Base-by-base conservation (phyloP, 2,888 invertebrate species). In the Ophonus ardosiacus region DNA sequence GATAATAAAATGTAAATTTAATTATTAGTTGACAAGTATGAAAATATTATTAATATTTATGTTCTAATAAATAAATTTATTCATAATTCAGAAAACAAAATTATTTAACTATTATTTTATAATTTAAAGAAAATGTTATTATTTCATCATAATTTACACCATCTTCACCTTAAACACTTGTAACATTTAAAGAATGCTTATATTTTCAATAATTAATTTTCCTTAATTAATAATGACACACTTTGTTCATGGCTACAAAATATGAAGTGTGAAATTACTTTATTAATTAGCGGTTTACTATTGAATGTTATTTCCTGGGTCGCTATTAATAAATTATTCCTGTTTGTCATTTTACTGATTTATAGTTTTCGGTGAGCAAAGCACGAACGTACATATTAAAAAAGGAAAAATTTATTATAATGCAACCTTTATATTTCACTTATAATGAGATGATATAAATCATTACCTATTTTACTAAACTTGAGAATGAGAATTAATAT, bases 291-390 rank as follows among this genome's bases (percentile, higher is more conserved):
- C 38, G 38, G 24, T 31, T 13, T 15, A 68, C 24, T 38, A 40
- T 38, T 63, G 24, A 68, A 68, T 68, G 68, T 31, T 68, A 68
- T 68, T 68, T 68, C 68, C 68, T 68, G 68, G 31, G n/a, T 68
- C 1, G n/a, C 15, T 2, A 24, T n/a, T 31, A 68, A 38, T 68
- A 68, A 68, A 40, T 68, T 68, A 68, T 68, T 7, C 6, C n/a
- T 68, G 68, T 68, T 68, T 68, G 68, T 68, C 68, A 68, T 68
- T 68, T 68, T 4, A n/a, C 31, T 68, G 68, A 68, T 38, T 38
- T 68, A 68, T 40, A 7, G 38, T 68, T 68, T 68, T 68, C 68
- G n/a, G 68, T 68, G 0, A 68, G 38, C 68, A 31, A 24, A n/a
- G 15, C 15, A 31, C 38, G n/a, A 15, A 68, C 6, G 13, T 68